These are phyloP conservation scores for Nephrotoma flavescens DNA, from an alignment of 2,888 invertebrate species.

Conservation along the genomic window DNA sequence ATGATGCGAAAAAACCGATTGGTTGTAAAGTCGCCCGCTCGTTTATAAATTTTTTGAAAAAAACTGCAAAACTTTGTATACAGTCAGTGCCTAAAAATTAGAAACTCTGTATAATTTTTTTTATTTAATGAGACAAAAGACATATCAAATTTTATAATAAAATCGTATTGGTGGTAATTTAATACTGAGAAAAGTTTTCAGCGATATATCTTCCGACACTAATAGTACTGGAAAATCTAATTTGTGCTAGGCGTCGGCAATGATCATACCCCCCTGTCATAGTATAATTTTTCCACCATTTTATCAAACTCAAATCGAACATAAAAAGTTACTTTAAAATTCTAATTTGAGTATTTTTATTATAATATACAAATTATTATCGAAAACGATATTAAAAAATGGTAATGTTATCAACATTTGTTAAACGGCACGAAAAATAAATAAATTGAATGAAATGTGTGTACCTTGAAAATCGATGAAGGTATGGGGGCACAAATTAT, in stretches of 20 bases:
- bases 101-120: too few relatives aligned
- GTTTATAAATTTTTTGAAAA: neutral
- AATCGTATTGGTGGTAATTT: too few relatives aligned
- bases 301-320: neutral
- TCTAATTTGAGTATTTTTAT: neutral
- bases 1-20: neutral
- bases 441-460: neutral
- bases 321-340: neutral
- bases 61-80: too few relatives aligned
- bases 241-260: neutral
- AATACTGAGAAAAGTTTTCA: too few relatives aligned
- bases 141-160: too few relatives aligned
- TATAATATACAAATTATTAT: neutral
- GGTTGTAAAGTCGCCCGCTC: neutral
- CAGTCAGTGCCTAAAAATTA: neutral
- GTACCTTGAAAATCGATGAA: neutral
- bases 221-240: too few relatives aligned
- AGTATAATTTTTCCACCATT: neutral
- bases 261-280: too few relatives aligned
- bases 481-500: neutral
- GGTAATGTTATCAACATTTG: neutral
- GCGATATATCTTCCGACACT: too few relatives aligned
- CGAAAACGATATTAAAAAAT: neutral
- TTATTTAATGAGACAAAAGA: too few relatives aligned
- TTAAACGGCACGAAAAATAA: neutral